phyloP scores from a whole-genome alignment of 2,888 invertebrate genomes.

The Lasioglossum leucozonium region DNA sequence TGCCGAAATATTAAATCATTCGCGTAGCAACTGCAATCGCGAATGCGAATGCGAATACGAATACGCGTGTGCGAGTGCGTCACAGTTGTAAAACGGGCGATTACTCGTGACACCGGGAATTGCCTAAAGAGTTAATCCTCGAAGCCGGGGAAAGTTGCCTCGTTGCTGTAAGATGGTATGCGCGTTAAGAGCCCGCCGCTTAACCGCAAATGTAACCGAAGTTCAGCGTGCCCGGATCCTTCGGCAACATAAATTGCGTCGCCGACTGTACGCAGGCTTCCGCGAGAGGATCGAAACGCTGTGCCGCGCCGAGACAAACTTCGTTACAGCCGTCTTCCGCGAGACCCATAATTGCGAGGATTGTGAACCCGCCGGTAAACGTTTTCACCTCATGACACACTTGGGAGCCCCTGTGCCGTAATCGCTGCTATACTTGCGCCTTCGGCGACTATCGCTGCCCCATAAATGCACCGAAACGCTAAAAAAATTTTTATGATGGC shows the following conservation, averaged over 20 bases:
- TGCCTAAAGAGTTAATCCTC: conserved; percentile 70
- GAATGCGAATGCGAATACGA: not conserved
- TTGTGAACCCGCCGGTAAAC: conserved; percentile 35
- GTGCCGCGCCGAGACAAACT: conserved; percentile 58
- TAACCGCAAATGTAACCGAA: conserved; percentile 74
- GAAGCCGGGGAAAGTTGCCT: conserved; percentile 66
- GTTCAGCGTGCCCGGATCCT: conserved; percentile 62
- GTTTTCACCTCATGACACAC: conserved; percentile 51
- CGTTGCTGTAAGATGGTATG: conserved; percentile 52
- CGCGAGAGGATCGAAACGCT: conserved; percentile 67
- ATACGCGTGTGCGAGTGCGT: not conserved
- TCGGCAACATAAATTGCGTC: conserved; percentile 64
- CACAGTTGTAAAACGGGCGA: conserved; percentile 64
- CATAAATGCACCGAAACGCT: not conserved
- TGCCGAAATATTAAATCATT: conserved; percentile 24
- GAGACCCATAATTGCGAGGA: conserved; percentile 54
- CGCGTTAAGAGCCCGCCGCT: conserved; percentile 66
- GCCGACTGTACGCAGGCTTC: conserved; percentile 44
- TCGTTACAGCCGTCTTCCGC: conserved; percentile 58
- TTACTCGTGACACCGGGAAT: conserved; percentile 66
- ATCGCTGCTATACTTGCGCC: conserved; percentile 25
- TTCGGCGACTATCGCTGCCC: conserved; percentile 19
- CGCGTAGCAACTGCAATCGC: not conserved
- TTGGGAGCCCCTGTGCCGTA: conserved; percentile 19
- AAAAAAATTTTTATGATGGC: not conserved